Percentiles rank a stretch among this genome's conserved stretches.
Evolutionary conservation across 2,888 invertebrate species (phyloP).

Genomic region (Melipona bicolor): DNA sequence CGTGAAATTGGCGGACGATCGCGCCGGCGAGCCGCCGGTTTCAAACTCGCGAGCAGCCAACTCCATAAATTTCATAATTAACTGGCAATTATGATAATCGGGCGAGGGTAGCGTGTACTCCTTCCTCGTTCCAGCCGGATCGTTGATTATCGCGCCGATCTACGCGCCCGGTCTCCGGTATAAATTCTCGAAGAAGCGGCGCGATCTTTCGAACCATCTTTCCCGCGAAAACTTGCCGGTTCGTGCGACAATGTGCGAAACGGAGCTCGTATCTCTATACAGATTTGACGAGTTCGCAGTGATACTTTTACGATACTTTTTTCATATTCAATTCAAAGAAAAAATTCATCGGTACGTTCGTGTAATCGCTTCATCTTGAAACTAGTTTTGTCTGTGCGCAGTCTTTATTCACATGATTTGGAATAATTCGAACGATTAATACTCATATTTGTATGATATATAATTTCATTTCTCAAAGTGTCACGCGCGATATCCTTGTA

Average conservation of each 20-base stretch:
- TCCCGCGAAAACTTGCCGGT: background rate
- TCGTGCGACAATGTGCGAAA: background rate
- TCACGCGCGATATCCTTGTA: no score
- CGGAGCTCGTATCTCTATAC: no score
- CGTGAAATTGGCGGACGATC: constrained; percentile 52
- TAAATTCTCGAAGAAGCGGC: background rate
- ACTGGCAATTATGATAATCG: constrained; percentile 59
- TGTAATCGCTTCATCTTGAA: no score
- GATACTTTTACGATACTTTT: no score
- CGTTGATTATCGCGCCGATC: constrained; percentile 31
- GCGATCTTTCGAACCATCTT: background rate
- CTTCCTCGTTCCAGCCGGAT: constrained; percentile 49
- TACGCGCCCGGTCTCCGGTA: background rate
- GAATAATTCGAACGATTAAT: no score
- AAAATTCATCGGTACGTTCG: no score
- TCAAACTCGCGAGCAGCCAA: constrained; percentile 1
- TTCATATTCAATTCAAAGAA: no score
- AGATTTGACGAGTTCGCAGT: no score
- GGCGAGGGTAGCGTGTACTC: constrained; percentile 24
- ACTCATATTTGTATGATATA: no score
- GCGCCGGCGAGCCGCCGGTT: constrained; percentile 19
- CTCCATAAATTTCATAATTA: constrained; percentile 40
- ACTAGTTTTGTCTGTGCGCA: no score
- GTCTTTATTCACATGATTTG: no score
- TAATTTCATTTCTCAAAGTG: no score